Conservation (phyloP, 1,140 invertebrate genomes). For the Calephelis nemesis region DNA sequence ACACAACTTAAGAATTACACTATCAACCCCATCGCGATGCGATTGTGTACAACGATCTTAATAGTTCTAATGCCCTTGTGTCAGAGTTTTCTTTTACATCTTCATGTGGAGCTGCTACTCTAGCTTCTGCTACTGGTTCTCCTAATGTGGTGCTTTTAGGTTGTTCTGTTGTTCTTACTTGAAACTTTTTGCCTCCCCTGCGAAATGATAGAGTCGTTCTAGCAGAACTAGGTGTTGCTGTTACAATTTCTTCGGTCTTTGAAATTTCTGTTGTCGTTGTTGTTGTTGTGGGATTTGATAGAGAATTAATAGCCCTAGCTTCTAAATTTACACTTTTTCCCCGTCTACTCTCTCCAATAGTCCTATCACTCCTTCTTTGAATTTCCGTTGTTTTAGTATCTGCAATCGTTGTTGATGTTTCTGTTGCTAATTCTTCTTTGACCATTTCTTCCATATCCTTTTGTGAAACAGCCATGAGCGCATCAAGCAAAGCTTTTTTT, state of each 20-base stretch:
- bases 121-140: slow-evolving; percentile 65
- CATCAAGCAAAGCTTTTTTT: slow-evolving; percentile 82
- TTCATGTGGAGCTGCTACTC: slow-evolving; percentile 62
- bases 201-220: slow-evolving; percentile 43
- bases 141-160: slow-evolving; percentile 45
- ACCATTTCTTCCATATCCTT: slow-evolving; percentile 75
- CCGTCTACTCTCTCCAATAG: slow-evolving; percentile 46
- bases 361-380: slow-evolving; percentile 55
- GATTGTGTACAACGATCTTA: slow-evolving; percentile 89
- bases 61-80: slow-evolving; percentile 87
- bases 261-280: slow-evolving; percentile 46
- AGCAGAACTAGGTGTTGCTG: slow-evolving; percentile 45
- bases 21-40: slow-evolving; percentile 86
- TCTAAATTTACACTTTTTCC: slow-evolving; percentile 66
- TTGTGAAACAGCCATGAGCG: slow-evolving; percentile 82
- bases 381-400: slow-evolving; percentile 47
- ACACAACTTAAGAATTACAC: slow-evolving; percentile 29
- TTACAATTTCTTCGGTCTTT: slow-evolving; percentile 49
- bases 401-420: slow-evolving; percentile 45
- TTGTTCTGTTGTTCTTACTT: slow-evolving; percentile 44
- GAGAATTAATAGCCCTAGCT: slow-evolving; percentile 55
- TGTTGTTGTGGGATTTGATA: slow-evolving; percentile 54
- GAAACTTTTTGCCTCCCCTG: slow-evolving; percentile 48
- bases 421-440: slow-evolving; percentile 56
- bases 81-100: slow-evolving; percentile 81